phyloP scores from a whole-genome alignment of 2,797 vertebrate genomes.

The Centropyge bicolor region DNA sequence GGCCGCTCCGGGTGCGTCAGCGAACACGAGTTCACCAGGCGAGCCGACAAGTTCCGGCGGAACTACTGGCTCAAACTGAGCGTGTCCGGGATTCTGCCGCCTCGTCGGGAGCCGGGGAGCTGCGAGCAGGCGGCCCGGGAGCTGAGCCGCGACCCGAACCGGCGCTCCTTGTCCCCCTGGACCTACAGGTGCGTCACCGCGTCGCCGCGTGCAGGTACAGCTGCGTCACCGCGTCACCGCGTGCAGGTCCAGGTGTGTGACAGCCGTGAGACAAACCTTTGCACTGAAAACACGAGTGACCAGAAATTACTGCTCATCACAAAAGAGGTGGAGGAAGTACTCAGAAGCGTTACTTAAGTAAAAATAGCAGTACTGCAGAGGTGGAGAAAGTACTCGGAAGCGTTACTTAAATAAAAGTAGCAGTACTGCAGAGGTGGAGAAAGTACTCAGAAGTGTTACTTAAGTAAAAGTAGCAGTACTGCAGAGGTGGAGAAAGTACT shows the following conservation, averaged over 20 bases:
- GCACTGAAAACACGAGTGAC: too few relatives aligned
- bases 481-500: too few relatives aligned
- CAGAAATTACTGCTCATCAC: background rate
- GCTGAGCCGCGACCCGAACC: background rate
- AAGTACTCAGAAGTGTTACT: too few relatives aligned
- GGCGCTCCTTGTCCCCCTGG: constrained; percentile 87
- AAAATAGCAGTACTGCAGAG: too few relatives aligned
- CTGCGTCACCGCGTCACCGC: constrained; percentile 62
- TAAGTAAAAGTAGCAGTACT: too few relatives aligned
- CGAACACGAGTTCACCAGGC: fast-evolving
- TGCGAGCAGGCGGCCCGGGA: background rate
- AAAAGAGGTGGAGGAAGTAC: background rate
- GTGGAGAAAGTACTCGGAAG: too few relatives aligned
- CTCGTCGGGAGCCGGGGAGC: background rate
- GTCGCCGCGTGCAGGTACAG: constrained; percentile 60
- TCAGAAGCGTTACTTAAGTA: background rate
- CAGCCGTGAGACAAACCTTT: background rate
- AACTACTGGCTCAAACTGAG: fast-evolving
- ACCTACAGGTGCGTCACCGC: constrained; percentile 78
- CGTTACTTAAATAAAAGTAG: too few relatives aligned
- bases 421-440: too few relatives aligned
- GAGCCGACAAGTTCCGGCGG: fast-evolving
- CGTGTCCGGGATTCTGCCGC: background rate
- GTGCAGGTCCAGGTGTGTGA: too few relatives aligned
- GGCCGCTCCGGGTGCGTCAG: background rate